Evolutionary conservation across 2,797 vertebrate species (phyloP).

Genomic region (Lepidocolaptes lacrymiger): DNA sequence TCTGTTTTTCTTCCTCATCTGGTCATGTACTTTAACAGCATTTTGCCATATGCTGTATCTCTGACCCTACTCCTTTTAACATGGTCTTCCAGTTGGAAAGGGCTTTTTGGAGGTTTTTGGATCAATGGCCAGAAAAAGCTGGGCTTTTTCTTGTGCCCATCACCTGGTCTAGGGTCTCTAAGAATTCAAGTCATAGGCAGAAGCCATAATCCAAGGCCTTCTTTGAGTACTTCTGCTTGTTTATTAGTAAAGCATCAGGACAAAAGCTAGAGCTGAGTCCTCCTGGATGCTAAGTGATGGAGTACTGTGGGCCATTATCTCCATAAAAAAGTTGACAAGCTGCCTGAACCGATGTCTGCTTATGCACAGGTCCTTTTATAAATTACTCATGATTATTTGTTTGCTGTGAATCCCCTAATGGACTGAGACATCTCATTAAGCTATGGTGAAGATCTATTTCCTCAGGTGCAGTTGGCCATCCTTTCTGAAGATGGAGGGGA

Average conservation of each 20-base stretch:
- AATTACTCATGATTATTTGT: neutral
- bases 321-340: neutral
- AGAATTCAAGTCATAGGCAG: neutral
- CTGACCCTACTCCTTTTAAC: neutral
- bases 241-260: neutral
- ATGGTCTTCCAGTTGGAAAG: neutral
- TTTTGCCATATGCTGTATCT: neutral
- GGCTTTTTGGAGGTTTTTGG: neutral
- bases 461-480: neutral
- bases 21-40: neutral
- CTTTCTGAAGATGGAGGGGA: neutral
- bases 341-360: neutral
- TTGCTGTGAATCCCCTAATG: neutral
- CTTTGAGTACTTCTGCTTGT: neutral
- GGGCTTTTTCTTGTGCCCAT: neutral
- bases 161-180: neutral
- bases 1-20: conserved; percentile 42
- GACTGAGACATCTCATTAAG: neutral
- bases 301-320: neutral
- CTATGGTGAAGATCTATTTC: neutral
- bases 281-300: neutral
- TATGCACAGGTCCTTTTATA: neutral
- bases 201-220: neutral
- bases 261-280: neutral
- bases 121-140: neutral